These are phyloP conservation scores for Paracyprichromis sp. DNA, from an alignment of 2,113 vertebrate species.

Conservation along the genomic window DNA sequence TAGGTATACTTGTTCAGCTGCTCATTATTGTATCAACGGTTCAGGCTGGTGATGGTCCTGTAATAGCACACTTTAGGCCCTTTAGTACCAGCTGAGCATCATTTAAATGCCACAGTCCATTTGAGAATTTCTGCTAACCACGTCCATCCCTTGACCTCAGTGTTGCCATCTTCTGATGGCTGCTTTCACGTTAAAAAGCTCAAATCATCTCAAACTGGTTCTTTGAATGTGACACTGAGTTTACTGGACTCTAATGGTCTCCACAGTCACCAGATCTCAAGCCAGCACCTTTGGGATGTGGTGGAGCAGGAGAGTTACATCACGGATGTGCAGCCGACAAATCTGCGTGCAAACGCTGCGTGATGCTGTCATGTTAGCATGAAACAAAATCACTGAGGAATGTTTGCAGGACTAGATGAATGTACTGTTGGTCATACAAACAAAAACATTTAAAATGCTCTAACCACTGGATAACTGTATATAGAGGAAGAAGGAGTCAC, in stretches of 20 bases:
- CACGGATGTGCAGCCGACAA: background rate
- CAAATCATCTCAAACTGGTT: background rate
- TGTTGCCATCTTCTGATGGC: background rate
- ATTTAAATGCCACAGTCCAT: background rate
- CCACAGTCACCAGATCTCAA: background rate
- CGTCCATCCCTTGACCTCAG: rapidly evolving
- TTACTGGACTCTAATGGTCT: background rate
- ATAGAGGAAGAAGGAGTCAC: background rate
- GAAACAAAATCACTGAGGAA: background rate
- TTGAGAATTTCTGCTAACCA: background rate
- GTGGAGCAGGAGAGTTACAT: background rate
- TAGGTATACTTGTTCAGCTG: background rate
- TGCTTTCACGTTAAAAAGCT: background rate
- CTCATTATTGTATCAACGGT: background rate
- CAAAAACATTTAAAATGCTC: background rate
- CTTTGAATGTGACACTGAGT: background rate
- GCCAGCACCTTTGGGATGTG: background rate
- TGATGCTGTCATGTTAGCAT: background rate
- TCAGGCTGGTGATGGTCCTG: background rate
- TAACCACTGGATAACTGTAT: background rate
- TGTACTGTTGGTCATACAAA: background rate
- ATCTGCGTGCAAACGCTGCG: rapidly evolving
- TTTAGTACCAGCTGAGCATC: background rate
- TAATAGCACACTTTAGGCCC: background rate
- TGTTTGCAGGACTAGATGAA: background rate